Base-by-base conservation (phyloP, 2,888 invertebrate genomes). In the Helicoverpa assulta region DNA sequence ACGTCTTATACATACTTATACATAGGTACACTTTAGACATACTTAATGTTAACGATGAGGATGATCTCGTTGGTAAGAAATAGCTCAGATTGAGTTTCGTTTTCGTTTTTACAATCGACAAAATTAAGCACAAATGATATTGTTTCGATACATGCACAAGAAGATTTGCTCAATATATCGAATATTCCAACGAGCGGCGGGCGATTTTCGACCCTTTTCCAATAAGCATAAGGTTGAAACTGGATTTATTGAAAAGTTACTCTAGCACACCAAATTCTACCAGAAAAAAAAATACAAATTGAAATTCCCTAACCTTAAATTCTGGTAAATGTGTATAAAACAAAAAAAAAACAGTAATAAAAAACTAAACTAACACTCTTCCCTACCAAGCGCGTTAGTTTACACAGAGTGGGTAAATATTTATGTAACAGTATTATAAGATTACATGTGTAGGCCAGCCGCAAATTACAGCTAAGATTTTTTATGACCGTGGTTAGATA, bases 381-480 rank as follows among this genome's bases (percentile, higher is more conserved):
- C 21, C 37, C 55, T 26, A 53, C 59, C 43, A 16, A 61, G 60
- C 47, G 12, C 76, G 4, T 7, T 51, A 52, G 53, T 67, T 75
- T 78, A 71, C 76, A 77, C 71, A 69, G 67, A 51, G 37, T 0
- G 52, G 55, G 57, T 67, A 83, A 82, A 82, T 78, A 83, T 83
- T 82, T 83, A 78, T 33, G 40, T 55, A 50, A 62, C 64, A 43
- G 58, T 80, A 67, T 73, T 73, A 73, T 60, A 63, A 73, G 73
- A 78, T 76, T 66, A 80, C 65, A 57, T 66, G 53, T 2, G 47
- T 76, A 55, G 69, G 71, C 68, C 67, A 52, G 47, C 40, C 21
- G 59, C 43, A 79, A 58, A 60, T 33, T 40, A 43, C 53, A 51
- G 26, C 50, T 19, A 52, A 52, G 51, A 21, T 21, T 53, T 53